Evolutionary conservation across 2,888 invertebrate species (phyloP), one percentile per base, ranked within the genome.

Genomic region (Crematogaster levior): DNA sequence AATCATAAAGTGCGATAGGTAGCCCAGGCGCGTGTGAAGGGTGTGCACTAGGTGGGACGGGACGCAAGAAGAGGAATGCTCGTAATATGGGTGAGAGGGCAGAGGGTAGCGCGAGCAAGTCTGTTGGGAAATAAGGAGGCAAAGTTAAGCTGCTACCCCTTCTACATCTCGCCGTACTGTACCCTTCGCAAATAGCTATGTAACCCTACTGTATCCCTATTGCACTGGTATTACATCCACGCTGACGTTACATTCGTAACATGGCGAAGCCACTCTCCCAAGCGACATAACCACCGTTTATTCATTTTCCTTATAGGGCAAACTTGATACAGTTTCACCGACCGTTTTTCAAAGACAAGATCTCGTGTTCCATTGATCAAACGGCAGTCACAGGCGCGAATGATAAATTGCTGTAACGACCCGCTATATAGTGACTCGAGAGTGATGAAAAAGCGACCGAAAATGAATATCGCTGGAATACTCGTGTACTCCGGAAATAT

Each of bases 51-150:
- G 60, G 65, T 74, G 73, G 87, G 83, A 86, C 75, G 85, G 85
- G 84, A 82, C 85, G 89, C 86, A 85, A 87, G 90, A 89, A 90
- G 89, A 88, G 89, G 88, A 88, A 89, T 88, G 89, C 85, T 91
- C 83, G 86, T 68, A 61, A 82, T 87, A 77, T 75, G 84, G 83
- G 82, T 73, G 82, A 74, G 85, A 89, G 88, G 88, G 87, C 79
- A 85, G 83, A 87, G 89, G 86, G 85, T 85, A 86, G 87, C 87
- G 84, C 86, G 85, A 88, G 91, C 91, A 85, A 90, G 94, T 93
- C 94, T 94, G 91, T 88, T 93, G 94, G 94, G 94, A 94, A 94
- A 94, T 94, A 94, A 94, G 94, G 93, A 93, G 92, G 92, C 92
- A 90, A 93, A 93, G 93, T 93, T 92, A 92, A 92, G 90, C 85